Percentiles rank a stretch among this genome's conserved stretches.
phyloP scores from a whole-genome alignment of 92 coral and sea anemone species.

The Scolanthus callimorphus region DNA sequence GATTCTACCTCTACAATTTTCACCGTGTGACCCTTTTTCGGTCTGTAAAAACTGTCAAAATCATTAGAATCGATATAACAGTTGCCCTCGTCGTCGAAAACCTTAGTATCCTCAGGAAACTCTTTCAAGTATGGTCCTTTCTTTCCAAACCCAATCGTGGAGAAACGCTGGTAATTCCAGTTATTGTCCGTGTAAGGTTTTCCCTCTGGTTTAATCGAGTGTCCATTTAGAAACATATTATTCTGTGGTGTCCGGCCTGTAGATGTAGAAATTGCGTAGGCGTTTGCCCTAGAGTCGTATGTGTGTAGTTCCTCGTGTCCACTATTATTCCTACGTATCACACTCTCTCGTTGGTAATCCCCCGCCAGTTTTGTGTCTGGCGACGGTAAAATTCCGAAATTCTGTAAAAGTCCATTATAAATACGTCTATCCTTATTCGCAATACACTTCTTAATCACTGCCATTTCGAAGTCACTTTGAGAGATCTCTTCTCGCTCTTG shows the following conservation, averaged over 20 bases:
- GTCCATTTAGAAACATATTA: neutral
- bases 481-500: conserved; percentile 24
- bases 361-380: conserved; percentile 7
- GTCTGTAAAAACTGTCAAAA: conserved; percentile 13
- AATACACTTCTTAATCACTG: conserved; percentile 8
- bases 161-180: neutral
- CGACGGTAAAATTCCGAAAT: conserved; percentile 18
- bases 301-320: neutral
- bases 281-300: neutral
- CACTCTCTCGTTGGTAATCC: neutral
- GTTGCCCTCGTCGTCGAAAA: conserved; percentile 33
- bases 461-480: conserved; percentile 30
- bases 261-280: neutral
- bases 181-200: no score
- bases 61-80: conserved; percentile 35
- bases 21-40: neutral
- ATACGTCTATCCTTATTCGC: conserved; percentile 17
- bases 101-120: conserved; percentile 14
- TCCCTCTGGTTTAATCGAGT: neutral
- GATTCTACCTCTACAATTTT: no score
- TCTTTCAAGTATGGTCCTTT: neutral
- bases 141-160: neutral
- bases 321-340: neutral
- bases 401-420: conserved; percentile 21
- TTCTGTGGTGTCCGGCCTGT: neutral